A percentile compares a stretch with the other conserved stretches of the same genome.
Conservation (phyloP, 2,888 invertebrate species). For the Caenorhabditis sp. region DNA sequence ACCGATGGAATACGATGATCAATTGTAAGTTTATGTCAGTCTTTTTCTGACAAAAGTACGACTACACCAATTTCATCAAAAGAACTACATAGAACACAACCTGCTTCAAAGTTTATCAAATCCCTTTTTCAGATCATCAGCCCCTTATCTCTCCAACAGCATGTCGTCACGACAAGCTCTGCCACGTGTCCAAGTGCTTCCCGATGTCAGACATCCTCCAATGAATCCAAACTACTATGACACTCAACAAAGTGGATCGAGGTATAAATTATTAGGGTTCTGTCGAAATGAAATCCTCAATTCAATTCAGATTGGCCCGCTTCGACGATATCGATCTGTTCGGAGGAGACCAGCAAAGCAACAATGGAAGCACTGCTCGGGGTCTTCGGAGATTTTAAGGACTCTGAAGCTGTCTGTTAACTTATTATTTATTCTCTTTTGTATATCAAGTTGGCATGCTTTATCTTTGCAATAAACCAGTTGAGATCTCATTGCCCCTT, state of each 20-base stretch:
- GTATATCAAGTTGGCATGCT: conserved; percentile 18
- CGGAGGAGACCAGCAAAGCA: conserved; percentile 33
- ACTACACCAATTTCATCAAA: no score
- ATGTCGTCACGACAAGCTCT: not conserved
- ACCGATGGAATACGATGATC: conserved; percentile 34
- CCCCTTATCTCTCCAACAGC: not conserved
- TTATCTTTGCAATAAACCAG: conserved; percentile 23
- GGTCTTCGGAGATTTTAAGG: conserved; percentile 34
- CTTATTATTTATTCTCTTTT: conserved; percentile 4
- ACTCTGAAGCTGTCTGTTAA: conserved; percentile 3
- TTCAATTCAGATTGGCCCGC: conserved; percentile 27
- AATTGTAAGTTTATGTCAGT: conserved; percentile 16
- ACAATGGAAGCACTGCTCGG: conserved; percentile 43
- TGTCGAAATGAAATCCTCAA: no score
- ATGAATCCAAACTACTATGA: conserved; percentile 42
- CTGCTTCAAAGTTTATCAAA: no score
- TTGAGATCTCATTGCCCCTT: conserved; percentile 39
- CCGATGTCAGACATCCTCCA: conserved; percentile 42
- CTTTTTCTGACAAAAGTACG: no score
- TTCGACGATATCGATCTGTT: conserved; percentile 44
- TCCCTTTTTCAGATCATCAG: conserved; percentile 7
- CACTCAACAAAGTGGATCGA: conserved; percentile 32
- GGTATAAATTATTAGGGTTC: no score
- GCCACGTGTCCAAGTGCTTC: conserved; percentile 42
- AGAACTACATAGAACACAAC: no score